Evolutionary conservation across 1,140 invertebrate species (phyloP).

Genomic region (Sitophilus oryzae): DNA sequence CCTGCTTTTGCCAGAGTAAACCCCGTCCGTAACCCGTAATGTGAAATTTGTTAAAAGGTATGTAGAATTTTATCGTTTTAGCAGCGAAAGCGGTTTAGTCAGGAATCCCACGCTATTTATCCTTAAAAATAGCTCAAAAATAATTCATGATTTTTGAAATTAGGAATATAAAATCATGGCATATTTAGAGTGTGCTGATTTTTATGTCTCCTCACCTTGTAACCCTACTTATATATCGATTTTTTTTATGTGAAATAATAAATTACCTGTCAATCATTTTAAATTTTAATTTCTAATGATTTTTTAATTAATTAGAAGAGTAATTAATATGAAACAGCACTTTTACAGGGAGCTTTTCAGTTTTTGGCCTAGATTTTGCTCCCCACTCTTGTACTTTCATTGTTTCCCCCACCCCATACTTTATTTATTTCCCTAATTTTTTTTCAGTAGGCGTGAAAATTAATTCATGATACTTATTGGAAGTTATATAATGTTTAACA

Average conservation of each 20-base stretch:
- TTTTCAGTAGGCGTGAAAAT: conserved; percentile 20
- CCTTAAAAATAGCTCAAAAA: conserved; percentile 26
- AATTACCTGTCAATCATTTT: conserved; percentile 29
- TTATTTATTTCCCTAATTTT: conserved; percentile 23
- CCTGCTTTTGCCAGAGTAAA: conserved; percentile 40
- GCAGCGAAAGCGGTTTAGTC: conserved; percentile 39
- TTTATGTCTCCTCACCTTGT: conserved; percentile 34
- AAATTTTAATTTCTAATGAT: conserved; percentile 16
- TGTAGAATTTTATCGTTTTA: conserved; percentile 48
- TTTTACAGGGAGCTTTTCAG: conserved; percentile 11
- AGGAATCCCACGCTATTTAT: conserved; percentile 27
- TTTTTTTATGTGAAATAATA: conserved; percentile 31
- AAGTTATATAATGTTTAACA: not conserved
- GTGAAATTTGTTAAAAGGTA: conserved; percentile 45
- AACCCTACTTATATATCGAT: conserved; percentile 45
- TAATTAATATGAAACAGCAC: conserved; percentile 10
- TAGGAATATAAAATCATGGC: conserved; percentile 2
- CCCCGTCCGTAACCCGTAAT: conserved; percentile 43
- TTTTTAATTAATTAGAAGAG: conserved; percentile 12
- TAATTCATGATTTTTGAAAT: conserved; percentile 26
- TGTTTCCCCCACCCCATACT: conserved; percentile 26
- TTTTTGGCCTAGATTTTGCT: conserved; percentile 19
- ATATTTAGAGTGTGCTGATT: conserved; percentile 15
- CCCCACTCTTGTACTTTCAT: conserved; percentile 25
- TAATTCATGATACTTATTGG: conserved; percentile 10